These are phyloP conservation scores for Harpagoxenus sublaevis DNA, from an alignment of 2,888 invertebrate genomes.

Conservation along the genomic window DNA sequence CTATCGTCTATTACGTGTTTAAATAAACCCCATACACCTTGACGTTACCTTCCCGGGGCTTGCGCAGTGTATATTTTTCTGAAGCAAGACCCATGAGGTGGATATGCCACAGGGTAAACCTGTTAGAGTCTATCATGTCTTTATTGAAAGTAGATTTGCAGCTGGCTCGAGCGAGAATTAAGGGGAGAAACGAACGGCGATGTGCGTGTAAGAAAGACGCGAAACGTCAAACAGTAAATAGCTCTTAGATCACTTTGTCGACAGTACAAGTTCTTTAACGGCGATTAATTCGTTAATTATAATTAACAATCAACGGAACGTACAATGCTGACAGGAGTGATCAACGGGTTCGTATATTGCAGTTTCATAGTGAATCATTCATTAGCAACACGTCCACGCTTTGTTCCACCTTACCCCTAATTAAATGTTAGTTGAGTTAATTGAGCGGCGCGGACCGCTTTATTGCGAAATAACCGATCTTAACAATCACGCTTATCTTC, in stretches of 20 bases:
- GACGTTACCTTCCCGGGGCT: conserved; percentile 57
- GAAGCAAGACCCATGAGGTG: conserved; percentile 40
- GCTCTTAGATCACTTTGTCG: neutral
- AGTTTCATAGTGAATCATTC: neutral
- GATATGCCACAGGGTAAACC: conserved; percentile 64
- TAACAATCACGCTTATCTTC: neutral
- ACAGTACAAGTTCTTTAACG: conserved; percentile 18
- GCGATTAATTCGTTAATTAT: conserved; percentile 2
- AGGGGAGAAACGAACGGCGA: neutral
- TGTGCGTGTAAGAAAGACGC: conserved; percentile 15
- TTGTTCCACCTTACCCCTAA: neutral
- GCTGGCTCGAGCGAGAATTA: neutral
- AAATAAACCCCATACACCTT: conserved; percentile 43
- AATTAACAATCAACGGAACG: conserved; percentile 21
- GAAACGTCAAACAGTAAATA: conserved; percentile 8
- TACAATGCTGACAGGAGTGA: conserved; percentile 67
- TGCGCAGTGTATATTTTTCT: conserved; percentile 67
- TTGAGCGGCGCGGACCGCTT: neutral
- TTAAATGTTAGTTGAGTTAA: neutral
- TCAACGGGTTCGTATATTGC: conserved; percentile 64
- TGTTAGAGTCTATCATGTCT: conserved; percentile 64
- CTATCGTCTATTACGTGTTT: conserved; percentile 25
- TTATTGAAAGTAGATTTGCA: conserved; percentile 47
- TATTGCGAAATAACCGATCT: neutral
- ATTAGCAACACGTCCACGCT: neutral